Evolutionary conservation across 2,797 vertebrate species (phyloP).

Genomic region (Typhlichthys eigenmanni): DNA sequence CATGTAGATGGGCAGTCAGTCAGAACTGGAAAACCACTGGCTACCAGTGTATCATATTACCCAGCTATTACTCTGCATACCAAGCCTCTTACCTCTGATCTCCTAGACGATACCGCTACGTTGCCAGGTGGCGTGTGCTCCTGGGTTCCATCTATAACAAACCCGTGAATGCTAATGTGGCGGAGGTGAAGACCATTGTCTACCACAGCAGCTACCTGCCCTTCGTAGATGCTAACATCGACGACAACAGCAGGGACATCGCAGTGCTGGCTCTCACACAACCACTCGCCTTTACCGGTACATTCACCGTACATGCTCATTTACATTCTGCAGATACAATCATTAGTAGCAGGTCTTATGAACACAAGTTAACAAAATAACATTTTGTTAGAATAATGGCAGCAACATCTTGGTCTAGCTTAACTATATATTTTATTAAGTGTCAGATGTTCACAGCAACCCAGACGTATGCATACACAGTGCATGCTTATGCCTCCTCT

Average conservation of each 20-base stretch:
- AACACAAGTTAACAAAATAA: too few species aligned
- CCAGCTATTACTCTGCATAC: too few species aligned
- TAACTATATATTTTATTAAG: too few species aligned
- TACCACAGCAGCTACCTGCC: conserved; percentile 90
- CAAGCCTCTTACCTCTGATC: not conserved
- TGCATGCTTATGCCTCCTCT: too few species aligned
- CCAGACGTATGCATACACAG: too few species aligned
- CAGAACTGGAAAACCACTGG: too few species aligned
- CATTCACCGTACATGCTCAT: not conserved
- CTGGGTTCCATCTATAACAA: conserved; percentile 85
- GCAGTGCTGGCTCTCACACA: conserved; percentile 83
- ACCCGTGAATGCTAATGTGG: conserved; percentile 77
- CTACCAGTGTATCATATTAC: too few species aligned
- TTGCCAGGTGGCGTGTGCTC: conserved; percentile 85
- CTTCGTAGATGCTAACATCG: conserved; percentile 85
- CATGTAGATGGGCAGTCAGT: not conserved
- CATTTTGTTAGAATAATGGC: too few species aligned
- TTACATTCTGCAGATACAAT: not conserved
- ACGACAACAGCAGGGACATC: conserved; percentile 91
- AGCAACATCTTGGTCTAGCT: too few species aligned
- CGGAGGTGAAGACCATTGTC: conserved; percentile 83
- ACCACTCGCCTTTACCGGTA: conserved; percentile 84
- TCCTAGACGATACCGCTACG: conserved; percentile 80
- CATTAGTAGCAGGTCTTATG: too few species aligned
- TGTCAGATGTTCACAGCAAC: too few species aligned